Conservation (phyloP, 2,797 vertebrate species). For the Sciurus vulgaris region DNA sequence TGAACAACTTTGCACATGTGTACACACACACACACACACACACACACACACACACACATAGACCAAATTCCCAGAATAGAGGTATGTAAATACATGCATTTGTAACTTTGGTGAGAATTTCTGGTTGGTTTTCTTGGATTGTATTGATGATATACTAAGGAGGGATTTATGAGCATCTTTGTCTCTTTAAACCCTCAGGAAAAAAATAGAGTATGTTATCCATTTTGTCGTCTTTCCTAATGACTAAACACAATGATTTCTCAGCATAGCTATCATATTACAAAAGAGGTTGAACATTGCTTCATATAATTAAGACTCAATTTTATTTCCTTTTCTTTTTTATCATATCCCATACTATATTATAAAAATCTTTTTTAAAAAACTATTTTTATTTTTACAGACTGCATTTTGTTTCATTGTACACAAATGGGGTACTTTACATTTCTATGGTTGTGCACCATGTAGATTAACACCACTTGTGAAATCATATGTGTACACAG, state of each 20-base stretch:
- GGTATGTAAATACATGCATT: not conserved
- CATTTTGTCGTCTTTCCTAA: not conserved
- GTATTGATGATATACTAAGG: not conserved
- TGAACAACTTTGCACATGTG: not conserved
- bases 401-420: too few species aligned
- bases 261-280: not conserved
- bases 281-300: not conserved
- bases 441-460: too few species aligned
- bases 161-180: not conserved
- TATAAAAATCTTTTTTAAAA: too few species aligned
- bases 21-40: not conserved
- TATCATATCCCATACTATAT: too few species aligned
- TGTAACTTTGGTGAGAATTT: slow-evolving; percentile 24
- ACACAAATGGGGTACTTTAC: too few species aligned
- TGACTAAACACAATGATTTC: not conserved
- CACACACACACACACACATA: not conserved
- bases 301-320: not conserved
- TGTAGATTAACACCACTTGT: too few species aligned
- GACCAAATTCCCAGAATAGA: not conserved
- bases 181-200: not conserved
- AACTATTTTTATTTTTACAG: too few species aligned
- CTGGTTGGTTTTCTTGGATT: slow-evolving; percentile 10
- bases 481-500: too few species aligned
- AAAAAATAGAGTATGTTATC: not conserved
- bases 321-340: not conserved